phyloP scores from a whole-genome alignment of 2,888 invertebrate species.

The Heliothis peltigera region DNA sequence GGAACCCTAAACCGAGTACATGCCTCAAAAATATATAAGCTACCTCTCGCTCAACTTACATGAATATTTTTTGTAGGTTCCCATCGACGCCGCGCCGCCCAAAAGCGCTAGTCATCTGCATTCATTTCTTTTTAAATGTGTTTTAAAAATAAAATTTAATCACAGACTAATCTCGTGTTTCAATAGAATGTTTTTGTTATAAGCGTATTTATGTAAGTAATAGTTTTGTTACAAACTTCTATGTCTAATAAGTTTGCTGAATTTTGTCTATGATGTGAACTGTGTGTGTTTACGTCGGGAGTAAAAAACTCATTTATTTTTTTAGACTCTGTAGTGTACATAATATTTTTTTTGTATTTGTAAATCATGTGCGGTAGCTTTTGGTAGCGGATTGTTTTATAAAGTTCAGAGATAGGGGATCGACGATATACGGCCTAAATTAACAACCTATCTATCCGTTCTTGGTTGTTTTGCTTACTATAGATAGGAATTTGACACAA shows the following conservation, averaged over 20 bases:
- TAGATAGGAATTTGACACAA: too few relatives aligned
- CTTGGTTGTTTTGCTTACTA: too few relatives aligned
- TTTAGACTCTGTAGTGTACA: conserved; percentile 4
- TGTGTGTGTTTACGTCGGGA: conserved; percentile 18
- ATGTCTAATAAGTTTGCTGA: conserved; percentile 47
- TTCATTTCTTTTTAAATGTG: conserved; percentile 71
- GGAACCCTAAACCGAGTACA: conserved; percentile 39
- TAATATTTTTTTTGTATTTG: not conserved
- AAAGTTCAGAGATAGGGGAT: not conserved
- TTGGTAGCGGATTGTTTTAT: conserved; percentile 30
- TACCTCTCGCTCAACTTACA: conserved; percentile 72
- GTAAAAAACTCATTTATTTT: conserved; percentile 50
- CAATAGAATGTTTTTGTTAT: conserved; percentile 77
- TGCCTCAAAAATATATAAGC: conserved; percentile 57
- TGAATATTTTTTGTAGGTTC: conserved; percentile 69
- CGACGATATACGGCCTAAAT: too few relatives aligned
- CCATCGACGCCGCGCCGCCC: conserved; percentile 76
- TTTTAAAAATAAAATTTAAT: conserved; percentile 83
- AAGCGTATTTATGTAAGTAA: conserved; percentile 60
- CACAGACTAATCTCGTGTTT: conserved; percentile 86
- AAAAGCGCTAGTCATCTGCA: conserved; percentile 79
- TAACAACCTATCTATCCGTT: too few relatives aligned
- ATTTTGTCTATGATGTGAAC: conserved; percentile 35
- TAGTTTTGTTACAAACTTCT: conserved; percentile 57
- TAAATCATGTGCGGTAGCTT: conserved; percentile 25